phyloP scores from a whole-genome alignment of 1,140 invertebrate species.

The Trachymyrmex cornetzi region DNA sequence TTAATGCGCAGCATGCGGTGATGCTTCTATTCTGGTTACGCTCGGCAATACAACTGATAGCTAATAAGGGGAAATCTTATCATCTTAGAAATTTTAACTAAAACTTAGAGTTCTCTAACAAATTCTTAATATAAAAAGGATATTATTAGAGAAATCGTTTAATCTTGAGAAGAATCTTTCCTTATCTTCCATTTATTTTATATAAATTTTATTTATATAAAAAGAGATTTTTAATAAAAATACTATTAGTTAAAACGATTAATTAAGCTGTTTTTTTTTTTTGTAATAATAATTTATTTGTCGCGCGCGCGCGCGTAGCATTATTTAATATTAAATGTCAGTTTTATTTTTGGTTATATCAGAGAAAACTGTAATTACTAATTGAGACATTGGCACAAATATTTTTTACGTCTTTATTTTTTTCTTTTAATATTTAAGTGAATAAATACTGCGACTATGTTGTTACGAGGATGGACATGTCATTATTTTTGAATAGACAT shows the following conservation, averaged over 20 bases:
- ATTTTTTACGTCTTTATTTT: background rate
- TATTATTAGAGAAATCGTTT: background rate
- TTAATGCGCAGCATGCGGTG: background rate
- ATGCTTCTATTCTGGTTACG: background rate
- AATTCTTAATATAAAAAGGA: background rate
- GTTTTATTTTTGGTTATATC: background rate
- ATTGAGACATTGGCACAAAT: background rate
- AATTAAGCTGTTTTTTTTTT: background rate
- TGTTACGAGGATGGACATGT: background rate
- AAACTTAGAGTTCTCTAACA: background rate
- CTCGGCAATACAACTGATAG: background rate
- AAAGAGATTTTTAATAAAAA: background rate
- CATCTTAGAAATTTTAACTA: background rate
- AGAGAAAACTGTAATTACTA: background rate
- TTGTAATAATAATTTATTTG: background rate
- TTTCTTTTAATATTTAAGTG: background rate
- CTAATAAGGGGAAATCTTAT: background rate
- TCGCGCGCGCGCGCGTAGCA: too few species aligned
- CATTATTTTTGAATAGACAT: background rate
- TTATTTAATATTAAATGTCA: background rate
- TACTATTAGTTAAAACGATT: background rate
- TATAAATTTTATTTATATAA: background rate
- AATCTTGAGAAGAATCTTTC: background rate
- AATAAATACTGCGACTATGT: background rate
- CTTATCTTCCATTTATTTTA: background rate